phyloP scores from a whole-genome alignment of 2,113 vertebrate genomes.

The Eulemur macaco region DNA sequence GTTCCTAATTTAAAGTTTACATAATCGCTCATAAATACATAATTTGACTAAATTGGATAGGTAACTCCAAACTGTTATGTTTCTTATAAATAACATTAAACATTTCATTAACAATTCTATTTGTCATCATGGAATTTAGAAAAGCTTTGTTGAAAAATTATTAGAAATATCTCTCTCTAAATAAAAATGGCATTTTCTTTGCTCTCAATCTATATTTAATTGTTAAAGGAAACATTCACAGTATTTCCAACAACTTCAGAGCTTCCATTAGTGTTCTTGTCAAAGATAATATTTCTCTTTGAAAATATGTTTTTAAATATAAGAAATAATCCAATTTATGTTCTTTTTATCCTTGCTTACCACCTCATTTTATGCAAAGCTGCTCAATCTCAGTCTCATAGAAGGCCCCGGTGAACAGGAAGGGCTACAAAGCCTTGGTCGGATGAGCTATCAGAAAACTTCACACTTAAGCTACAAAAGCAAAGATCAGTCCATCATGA shows the following conservation, averaged over 20 bases:
- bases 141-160: neutral
- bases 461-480: neutral
- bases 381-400: neutral
- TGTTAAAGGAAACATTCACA: neutral
- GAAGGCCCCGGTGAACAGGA: neutral
- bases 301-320: slow-evolving; percentile 36
- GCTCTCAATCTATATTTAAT: neutral
- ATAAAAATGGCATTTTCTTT: neutral
- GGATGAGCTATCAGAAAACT: neutral
- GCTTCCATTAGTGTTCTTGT: neutral
- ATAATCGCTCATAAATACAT: neutral
- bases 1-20: neutral
- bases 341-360: neutral
- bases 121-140: neutral
- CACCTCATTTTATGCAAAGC: neutral
- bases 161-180: neutral
- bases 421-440: neutral
- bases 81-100: neutral
- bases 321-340: neutral
- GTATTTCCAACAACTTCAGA: neutral
- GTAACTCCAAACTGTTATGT: neutral
- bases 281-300: neutral
- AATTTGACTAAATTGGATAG: neutral
- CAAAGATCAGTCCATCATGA: neutral
- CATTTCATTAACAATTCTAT: neutral